These are phyloP conservation scores for Palythoa grandiflora DNA, from an alignment of 92 coral and sea anemone species.

Conservation along the genomic window DNA sequence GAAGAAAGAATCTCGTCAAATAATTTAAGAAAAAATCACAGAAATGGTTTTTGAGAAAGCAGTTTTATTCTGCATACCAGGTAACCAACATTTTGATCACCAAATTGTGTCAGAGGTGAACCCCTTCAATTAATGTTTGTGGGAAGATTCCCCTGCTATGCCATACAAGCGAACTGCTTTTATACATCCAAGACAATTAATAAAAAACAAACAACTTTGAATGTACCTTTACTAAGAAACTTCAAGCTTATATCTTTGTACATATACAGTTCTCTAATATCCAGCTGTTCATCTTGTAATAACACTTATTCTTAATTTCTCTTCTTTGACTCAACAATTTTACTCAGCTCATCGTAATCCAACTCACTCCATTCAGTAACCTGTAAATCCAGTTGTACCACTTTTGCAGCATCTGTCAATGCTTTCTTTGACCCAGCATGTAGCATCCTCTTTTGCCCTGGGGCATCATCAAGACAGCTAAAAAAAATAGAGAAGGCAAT, in stretches of 20 bases:
- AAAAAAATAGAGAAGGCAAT: background rate
- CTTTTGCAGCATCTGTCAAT: slow-evolving; percentile 24
- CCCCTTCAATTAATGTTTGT: no score
- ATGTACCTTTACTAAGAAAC: background rate
- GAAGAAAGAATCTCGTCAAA: no score
- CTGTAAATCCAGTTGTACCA: slow-evolving; percentile 14
- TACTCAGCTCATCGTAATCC: slow-evolving; percentile 19
- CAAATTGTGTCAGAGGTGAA: no score
- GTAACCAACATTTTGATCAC: no score
- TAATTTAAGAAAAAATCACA: no score
- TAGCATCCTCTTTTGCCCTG: background rate
- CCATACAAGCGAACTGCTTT: no score
- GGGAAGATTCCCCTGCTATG: no score
- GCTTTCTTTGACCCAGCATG: slow-evolving; percentile 46
- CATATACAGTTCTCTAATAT: background rate
- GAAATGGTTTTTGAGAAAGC: no score
- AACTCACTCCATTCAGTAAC: slow-evolving; percentile 18
- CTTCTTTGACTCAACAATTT: slow-evolving; percentile 14
- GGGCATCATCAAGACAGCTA: slow-evolving; percentile 34
- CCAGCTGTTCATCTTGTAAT: background rate
- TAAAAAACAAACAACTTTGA: background rate
- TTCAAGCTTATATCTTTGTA: background rate
- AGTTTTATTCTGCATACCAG: no score
- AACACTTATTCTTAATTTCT: background rate
- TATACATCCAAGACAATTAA: no score